Conservation (phyloP, 2,113 vertebrate genomes). For the Erythrolamprus reginae region DNA sequence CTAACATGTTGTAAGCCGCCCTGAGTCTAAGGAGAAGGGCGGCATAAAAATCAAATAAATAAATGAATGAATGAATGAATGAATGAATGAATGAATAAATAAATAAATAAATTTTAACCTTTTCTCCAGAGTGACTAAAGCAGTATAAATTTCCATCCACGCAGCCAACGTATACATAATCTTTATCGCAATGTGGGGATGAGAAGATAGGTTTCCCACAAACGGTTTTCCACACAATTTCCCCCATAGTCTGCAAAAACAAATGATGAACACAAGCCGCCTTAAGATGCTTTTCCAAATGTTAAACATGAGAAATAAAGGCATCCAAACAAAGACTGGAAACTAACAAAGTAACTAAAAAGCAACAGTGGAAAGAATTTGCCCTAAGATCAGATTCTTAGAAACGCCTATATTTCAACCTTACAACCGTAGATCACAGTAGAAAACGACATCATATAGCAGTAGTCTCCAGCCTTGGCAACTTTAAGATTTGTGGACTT, state of each 20-base stretch:
- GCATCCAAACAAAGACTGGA: neutral
- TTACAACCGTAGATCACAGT: neutral
- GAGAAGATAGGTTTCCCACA: conserved; percentile 87
- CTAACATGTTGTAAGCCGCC: too few species aligned
- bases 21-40: too few species aligned
- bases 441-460: neutral
- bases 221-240: conserved; percentile 73
- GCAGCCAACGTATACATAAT: conserved; percentile 76
- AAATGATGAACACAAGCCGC: neutral
- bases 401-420: neutral
- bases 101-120: conserved; percentile 64
- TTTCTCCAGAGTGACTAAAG: conserved; percentile 76
- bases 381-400: neutral
- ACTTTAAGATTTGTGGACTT: too few species aligned
- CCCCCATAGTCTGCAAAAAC: conserved; percentile 71
- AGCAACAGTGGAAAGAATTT: neutral
- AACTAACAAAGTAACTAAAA: neutral
- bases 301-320: neutral
- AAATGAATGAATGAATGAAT: too few species aligned
- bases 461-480: too few species aligned
- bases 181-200: conserved; percentile 75
- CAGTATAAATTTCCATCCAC: conserved; percentile 85
- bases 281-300: neutral
- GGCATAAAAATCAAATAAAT: too few species aligned
- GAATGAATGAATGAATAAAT: too few species aligned